These are phyloP conservation scores for Cyaniris semiargus DNA, from an alignment of 2,888 invertebrate genomes.

Conservation along the genomic window DNA sequence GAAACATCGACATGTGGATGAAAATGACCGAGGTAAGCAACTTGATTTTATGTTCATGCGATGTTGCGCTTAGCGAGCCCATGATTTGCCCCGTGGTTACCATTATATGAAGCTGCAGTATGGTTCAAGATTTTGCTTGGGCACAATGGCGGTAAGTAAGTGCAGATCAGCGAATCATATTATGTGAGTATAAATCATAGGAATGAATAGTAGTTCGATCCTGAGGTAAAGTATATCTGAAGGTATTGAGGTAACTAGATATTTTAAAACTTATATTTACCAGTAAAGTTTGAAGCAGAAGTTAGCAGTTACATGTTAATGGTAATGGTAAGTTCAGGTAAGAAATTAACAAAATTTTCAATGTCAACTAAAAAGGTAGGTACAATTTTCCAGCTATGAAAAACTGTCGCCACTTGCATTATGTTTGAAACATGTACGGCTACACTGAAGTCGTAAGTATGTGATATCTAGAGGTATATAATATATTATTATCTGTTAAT, in stretches of 20 bases:
- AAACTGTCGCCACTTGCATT: background rate
- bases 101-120: background rate
- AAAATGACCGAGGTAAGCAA: slow-evolving; percentile 92
- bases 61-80: background rate
- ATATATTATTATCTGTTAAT: too few species aligned
- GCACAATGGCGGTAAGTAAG: too few species aligned
- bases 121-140: background rate
- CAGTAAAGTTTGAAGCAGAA: background rate
- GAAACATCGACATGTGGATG: slow-evolving; percentile 98
- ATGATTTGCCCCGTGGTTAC: background rate
- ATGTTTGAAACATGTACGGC: too few species aligned
- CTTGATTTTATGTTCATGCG: background rate
- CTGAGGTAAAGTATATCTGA: background rate
- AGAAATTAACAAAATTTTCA: background rate
- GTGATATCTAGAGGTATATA: too few species aligned
- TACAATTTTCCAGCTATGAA: background rate
- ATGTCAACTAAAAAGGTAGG: background rate
- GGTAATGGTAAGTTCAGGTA: background rate
- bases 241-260: too few species aligned
- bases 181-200: too few species aligned
- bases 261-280: background rate
- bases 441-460: too few species aligned
- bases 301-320: background rate
- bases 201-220: background rate
- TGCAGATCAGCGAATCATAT: too few species aligned